A percentile compares a stretch with the other conserved stretches of the same genome.
These are phyloP conservation scores for Nudaria mundana DNA, from an alignment of 2,888 invertebrate genomes.

Conservation along the genomic window DNA sequence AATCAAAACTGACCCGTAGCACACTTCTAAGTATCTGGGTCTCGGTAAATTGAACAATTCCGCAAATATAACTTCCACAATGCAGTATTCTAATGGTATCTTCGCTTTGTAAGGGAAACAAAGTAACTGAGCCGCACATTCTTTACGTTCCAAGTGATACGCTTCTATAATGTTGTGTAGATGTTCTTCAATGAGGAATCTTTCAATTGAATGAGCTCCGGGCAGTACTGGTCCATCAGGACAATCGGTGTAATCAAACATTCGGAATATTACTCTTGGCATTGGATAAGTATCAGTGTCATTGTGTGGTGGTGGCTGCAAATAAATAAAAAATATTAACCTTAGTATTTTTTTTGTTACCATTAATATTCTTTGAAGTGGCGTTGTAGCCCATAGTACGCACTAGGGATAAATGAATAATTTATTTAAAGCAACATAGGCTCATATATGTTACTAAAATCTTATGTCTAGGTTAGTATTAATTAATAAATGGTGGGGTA, in stretches of 20 bases:
- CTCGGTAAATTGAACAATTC: slow-evolving; percentile 96
- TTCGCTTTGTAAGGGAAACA: slow-evolving; percentile 96
- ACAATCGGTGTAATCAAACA: slow-evolving; percentile 99
- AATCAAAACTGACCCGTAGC: slow-evolving; percentile 96
- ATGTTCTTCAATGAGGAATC: slow-evolving; percentile 98
- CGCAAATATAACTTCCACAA: slow-evolving; percentile 97
- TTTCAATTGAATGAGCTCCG: slow-evolving; percentile 97
- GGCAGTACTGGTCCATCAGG: slow-evolving; percentile 96
- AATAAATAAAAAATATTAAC: slow-evolving; percentile 13
- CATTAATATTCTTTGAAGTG: too few species aligned
- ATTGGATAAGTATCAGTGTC: slow-evolving; percentile 95
- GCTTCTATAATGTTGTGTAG: slow-evolving; percentile 95
- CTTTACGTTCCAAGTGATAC: slow-evolving; percentile 93
- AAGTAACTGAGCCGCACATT: slow-evolving; percentile 95
- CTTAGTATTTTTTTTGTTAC: too few species aligned
- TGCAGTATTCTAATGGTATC: slow-evolving; percentile 98
- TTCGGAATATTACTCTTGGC: slow-evolving; percentile 96
- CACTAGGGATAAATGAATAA: too few species aligned
- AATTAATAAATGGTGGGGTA: too few species aligned
- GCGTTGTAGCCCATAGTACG: too few species aligned
- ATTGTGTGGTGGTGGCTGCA: slow-evolving; percentile 94
- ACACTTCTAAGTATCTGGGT: slow-evolving; percentile 93
- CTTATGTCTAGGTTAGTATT: too few species aligned
- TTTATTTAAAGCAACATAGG: too few species aligned
- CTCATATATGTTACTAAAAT: too few species aligned